A percentile compares a stretch with the other conserved stretches of the same genome.
Evolutionary conservation across 2,888 invertebrate genomes (phyloP).

Genomic region (Tachina lurida): DNA sequence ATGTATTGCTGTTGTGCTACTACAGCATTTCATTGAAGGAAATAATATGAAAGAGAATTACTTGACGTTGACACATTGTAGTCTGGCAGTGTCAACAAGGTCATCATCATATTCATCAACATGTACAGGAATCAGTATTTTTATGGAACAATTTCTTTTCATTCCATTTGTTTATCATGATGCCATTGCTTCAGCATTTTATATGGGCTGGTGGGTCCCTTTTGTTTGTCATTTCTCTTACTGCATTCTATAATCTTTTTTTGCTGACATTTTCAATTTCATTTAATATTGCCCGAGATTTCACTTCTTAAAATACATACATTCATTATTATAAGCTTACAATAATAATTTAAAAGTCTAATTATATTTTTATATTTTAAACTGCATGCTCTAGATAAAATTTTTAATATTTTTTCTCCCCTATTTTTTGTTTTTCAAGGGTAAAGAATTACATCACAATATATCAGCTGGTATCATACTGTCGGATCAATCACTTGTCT

Average conservation of each 20-base stretch:
- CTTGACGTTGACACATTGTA: conserved; percentile 68
- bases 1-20: not conserved
- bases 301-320: not conserved
- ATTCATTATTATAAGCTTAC: conserved; percentile 29
- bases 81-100: conserved; percentile 62
- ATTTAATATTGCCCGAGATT: conserved; percentile 30
- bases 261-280: conserved; percentile 48
- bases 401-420: conserved; percentile 4
- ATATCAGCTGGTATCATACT: conserved; percentile 91
- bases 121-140: conserved; percentile 19
- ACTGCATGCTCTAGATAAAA: not conserved
- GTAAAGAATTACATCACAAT: conserved; percentile 92
- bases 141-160: conserved; percentile 24
- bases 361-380: conserved; percentile 21
- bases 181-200: conserved; percentile 53
- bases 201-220: conserved; percentile 42
- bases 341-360: conserved; percentile 41
- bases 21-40: conserved; percentile 33
- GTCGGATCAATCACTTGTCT: conserved; percentile 93
- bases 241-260: not conserved
- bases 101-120: conserved; percentile 62
- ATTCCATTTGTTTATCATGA: conserved; percentile 37
- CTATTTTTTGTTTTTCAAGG: conserved; percentile 84
- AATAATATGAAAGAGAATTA: conserved; percentile 59
- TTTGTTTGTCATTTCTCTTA: conserved; percentile 2